phyloP scores from a whole-genome alignment of 2,797 vertebrate species.

The Labeo calbasu region DNA sequence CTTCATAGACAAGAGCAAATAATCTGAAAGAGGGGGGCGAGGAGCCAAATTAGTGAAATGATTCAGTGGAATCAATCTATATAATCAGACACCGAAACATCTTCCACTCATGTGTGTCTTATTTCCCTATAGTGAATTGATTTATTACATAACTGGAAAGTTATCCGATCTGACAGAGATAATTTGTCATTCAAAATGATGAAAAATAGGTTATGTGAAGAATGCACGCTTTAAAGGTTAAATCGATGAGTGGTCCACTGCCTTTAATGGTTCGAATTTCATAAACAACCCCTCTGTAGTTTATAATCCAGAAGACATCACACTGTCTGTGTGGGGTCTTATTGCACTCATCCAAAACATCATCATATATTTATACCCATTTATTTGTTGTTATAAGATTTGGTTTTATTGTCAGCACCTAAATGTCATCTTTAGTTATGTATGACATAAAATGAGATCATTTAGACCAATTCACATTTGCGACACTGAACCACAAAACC shows the following conservation, averaged over 20 bases:
- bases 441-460: background rate
- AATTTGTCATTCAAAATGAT: background rate
- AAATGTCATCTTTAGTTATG: background rate
- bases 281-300: constrained; percentile 6
- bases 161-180: background rate
- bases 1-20: background rate
- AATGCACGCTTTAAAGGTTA: background rate
- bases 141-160: constrained; percentile 19
- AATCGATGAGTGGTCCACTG: background rate
- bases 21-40: background rate
- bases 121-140: background rate
- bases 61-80: constrained; percentile 11
- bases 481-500: background rate
- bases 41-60: background rate
- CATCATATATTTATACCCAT: background rate
- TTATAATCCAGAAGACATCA: background rate
- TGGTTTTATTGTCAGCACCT: background rate
- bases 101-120: constrained; percentile 14
- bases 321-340: background rate
- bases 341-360: background rate
- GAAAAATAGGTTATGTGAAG: background rate
- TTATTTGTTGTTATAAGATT: background rate
- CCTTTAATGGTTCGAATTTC: background rate
- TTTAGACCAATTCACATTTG: background rate
- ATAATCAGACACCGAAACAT: constrained; percentile 25